Base-by-base conservation (phyloP, 2,113 vertebrate genomes). In the Amblyopsis rosae region DNA sequence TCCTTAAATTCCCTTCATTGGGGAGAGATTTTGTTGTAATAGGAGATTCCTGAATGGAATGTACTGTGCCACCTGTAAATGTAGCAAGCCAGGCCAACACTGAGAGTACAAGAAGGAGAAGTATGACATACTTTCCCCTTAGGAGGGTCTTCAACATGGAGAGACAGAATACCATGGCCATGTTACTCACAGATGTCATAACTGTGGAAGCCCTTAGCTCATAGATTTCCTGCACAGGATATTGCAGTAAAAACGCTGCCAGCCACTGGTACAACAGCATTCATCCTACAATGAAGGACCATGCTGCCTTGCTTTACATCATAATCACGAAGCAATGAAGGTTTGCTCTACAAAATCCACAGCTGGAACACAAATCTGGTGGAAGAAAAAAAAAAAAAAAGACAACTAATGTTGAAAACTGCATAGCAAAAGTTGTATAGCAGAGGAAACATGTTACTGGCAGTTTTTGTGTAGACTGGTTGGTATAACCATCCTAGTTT, bases 61-160 rank as follows among this genome's bases (percentile, higher is more conserved):
- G 90, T 12, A 90, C 62, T 0, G 79, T 79, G 69, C 90, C 88
- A 8, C 91, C 81, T 4, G 93, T 78, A 69, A 93, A 90, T 0
- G 86, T 90, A 54, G 90, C 86, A 4, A 92, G 81, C 96, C 96
- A 97, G 0, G 87, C 92, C n/a, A 96, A 84, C 76, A 94, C 74
- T 0, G 86, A 90, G 1, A 94, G 62, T 8, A 89, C 91, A 13
- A 96, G 59, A 33, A 89, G 60, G 0, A 96, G 71, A 16, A 96
- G 81, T 1, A 96, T 41, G 65, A 97, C 26, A 8, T 91, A 85
- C 58, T 92, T 95, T 26, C 93, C 82, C 59, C 87, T 94, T 66
- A 90, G 89, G 33, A 90, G 88, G 49, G 91, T 13, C 53, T 88
- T 93, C 72, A 71, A 84, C 62, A 82, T 6, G 41, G 78, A 72